phyloP scores from a whole-genome alignment of 2,797 vertebrate species.

The Euthynnus affinis region DNA sequence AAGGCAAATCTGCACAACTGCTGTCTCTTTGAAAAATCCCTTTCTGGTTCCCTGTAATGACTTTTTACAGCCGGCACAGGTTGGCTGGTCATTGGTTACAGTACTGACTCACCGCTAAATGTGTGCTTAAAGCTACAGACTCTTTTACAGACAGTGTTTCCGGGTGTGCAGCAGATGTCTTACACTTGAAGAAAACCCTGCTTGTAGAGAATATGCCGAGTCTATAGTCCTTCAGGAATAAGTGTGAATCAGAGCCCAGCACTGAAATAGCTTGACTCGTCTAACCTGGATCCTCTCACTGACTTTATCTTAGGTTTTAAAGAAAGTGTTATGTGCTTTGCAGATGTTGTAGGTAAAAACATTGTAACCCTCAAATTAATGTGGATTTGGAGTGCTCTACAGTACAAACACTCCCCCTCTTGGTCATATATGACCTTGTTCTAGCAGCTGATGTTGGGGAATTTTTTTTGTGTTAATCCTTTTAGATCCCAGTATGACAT shows the following conservation, averaged over 20 bases:
- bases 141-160: constrained; percentile 24
- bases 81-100: constrained; percentile 20
- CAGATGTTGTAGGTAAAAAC: constrained; percentile 41
- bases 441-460: constrained; percentile 51
- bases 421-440: constrained; percentile 58
- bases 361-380: constrained; percentile 32
- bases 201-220: constrained; percentile 28
- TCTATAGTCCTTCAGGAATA: constrained; percentile 1
- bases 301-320: constrained; percentile 31
- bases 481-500: constrained; percentile 47
- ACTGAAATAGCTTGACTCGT: constrained; percentile 27
- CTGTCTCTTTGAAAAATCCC: constrained; percentile 21
- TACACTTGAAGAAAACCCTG: constrained; percentile 8
- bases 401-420: constrained; percentile 5
- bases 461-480: constrained; percentile 59
- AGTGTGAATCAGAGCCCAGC: constrained; percentile 36
- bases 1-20: constrained; percentile 52
- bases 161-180: constrained; percentile 36
- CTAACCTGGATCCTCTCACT: constrained; percentile 30
- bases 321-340: constrained; percentile 12
- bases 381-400: constrained; percentile 5
- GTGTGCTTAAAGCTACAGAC: constrained; percentile 34
- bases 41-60: constrained; percentile 30
- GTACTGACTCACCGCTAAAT: constrained; percentile 27
- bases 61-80: constrained; percentile 47